A percentile compares a stretch with the other conserved stretches of the same genome.
These are phyloP conservation scores for Pseudococcus longispinus DNA, from an alignment of 2,888 invertebrate species.

Conservation along the genomic window DNA sequence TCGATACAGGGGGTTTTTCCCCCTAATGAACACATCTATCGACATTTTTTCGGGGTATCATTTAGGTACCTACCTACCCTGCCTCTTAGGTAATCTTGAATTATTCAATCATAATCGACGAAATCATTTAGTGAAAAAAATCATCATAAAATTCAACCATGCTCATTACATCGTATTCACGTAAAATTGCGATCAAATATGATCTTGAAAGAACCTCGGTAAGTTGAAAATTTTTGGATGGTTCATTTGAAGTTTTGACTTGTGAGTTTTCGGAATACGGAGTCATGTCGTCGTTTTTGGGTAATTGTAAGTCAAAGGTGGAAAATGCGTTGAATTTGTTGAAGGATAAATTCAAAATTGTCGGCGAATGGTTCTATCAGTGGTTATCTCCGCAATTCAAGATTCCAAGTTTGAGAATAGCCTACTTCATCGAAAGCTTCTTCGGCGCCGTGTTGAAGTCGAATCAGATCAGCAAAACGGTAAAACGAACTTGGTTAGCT, in stretches of 20 bases:
- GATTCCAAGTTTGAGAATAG: neutral
- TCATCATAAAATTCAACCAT: neutral
- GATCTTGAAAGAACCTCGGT: neutral
- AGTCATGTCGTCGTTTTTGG: neutral
- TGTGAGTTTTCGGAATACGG: neutral
- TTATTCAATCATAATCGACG: neutral
- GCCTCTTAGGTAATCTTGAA: neutral
- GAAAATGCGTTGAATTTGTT: neutral
- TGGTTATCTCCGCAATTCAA: neutral
- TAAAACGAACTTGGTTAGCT: neutral
- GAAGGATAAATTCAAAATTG: neutral
- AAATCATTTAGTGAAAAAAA: neutral
- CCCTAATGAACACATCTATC: too few relatives aligned
- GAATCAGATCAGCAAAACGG: neutral
- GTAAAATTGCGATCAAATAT: neutral
- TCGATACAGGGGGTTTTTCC: too few relatives aligned
- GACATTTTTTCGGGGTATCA: too few relatives aligned
- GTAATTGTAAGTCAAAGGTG: neutral
- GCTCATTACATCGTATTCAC: neutral
- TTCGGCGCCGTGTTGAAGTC: neutral
- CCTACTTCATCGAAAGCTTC: neutral
- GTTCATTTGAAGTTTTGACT: neutral
- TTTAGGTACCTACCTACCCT: neutral
- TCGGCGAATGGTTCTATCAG: neutral
- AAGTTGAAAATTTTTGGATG: neutral